Conservation (phyloP, 2,888 invertebrate species). For the Drosophila nr. perissopoda region DNA sequence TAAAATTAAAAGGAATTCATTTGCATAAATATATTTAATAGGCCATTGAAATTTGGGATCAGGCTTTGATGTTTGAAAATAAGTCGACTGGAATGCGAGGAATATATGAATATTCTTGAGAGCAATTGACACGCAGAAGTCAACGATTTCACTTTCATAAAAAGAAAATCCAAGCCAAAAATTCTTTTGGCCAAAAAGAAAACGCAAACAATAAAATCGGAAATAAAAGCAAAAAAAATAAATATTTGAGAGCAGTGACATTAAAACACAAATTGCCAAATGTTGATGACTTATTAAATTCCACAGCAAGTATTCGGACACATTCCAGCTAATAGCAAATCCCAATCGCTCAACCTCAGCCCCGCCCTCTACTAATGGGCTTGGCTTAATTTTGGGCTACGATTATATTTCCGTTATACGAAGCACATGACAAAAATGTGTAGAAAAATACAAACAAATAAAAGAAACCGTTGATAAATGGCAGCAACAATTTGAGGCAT, state of each 20-base stretch:
- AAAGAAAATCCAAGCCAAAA: neutral
- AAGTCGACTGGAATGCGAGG: slow-evolving; percentile 33
- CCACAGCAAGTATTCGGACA: slow-evolving; percentile 48
- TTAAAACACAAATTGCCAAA: slow-evolving; percentile 70
- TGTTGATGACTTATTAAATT: slow-evolving; percentile 60
- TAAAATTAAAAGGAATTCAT: slow-evolving; percentile 58
- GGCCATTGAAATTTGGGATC: slow-evolving; percentile 37
- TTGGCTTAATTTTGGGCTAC: slow-evolving; percentile 37
- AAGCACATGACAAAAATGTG: slow-evolving; percentile 48
- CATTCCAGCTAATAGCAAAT: slow-evolving; percentile 33
- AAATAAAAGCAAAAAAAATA: slow-evolving; percentile 51
- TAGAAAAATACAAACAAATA: slow-evolving; percentile 18
- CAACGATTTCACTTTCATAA: slow-evolving; percentile 57
- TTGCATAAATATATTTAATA: slow-evolving; percentile 70
- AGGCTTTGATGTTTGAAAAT: slow-evolving; percentile 62
- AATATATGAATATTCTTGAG: slow-evolving; percentile 47
- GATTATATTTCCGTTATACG: slow-evolving; percentile 63
- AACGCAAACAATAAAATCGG: slow-evolving; percentile 37
- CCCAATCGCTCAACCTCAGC: slow-evolving; percentile 1
- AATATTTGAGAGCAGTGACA: slow-evolving; percentile 60
- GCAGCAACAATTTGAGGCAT: slow-evolving; percentile 3
- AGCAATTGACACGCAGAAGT: slow-evolving; percentile 62
- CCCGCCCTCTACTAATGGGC: slow-evolving; percentile 7
- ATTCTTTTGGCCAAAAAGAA: slow-evolving; percentile 14
- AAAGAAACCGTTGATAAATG: slow-evolving; percentile 23